Base-by-base conservation (phyloP, 2,113 vertebrate genomes). In the Menidia beryllina region DNA sequence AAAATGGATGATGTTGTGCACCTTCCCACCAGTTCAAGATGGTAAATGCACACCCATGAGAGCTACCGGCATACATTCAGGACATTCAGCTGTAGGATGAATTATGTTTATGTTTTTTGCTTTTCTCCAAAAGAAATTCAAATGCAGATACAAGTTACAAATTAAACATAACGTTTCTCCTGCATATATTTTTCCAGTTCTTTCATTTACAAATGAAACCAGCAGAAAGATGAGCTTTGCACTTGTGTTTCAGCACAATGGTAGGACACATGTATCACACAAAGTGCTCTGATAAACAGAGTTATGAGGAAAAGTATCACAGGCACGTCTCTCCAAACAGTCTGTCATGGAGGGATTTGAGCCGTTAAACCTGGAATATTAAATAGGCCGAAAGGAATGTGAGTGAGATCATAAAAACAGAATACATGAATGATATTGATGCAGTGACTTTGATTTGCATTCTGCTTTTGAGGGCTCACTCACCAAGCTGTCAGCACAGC, bases 11-110 rank as follows among this genome's bases (percentile, higher is more conserved):
- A 20, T 64, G 50, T 54, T 26, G 39, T 54, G 47, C 26, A 51
- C 25, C 72, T 82, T 83, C 49, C 64, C 54, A 76, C 26, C 19
- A 51, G 14, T 30, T 43, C 48, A 34, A 66, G 51, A 26, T 63
- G 19, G 50, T 34, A 48, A 62, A 36, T 50, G 52, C 53, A 52
- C 17, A 66, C 26, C 69, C 45, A 45, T 49, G 60, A 48, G 49
- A 58, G 56, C 68, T 24, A 20, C 17, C 54, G 62, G 49, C 49
- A 67, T 43, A 72, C 57, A 7, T 9, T 0, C 25, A 81, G 69
- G 39, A 80, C 49, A 55, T 66, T 47, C 21, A 20, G 24, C 24
- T 41, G 23, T 62, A 25, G 41, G 38, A 57, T 41, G 6, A 47
- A 30, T 30, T n/a, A n/a, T n/a, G n/a, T n/a, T n/a, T n/a, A n/a